Base-by-base conservation (phyloP, 2,797 vertebrate species). In the Thalassophryne amazonica region DNA sequence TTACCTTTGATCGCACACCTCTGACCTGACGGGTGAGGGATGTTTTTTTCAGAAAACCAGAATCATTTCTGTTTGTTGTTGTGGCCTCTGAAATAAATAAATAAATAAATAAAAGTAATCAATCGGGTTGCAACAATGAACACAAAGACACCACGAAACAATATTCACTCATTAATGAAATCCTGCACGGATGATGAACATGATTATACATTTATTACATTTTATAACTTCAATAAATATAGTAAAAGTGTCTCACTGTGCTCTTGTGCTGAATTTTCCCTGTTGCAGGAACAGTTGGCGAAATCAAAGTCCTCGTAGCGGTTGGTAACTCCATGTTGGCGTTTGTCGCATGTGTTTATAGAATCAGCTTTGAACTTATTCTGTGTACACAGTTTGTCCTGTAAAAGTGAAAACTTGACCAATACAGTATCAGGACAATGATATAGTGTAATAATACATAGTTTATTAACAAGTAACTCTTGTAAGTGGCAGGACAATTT, bases 331-430 rank as follows among this genome's bases (percentile, higher is more conserved):
- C 91, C 91, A 7, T 87, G 92, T 64, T 87, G 84, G 6, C 87
- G 79, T 65, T 90, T 93, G 16, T 91, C 90, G 65, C 85, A 90
- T 32, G 83, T 88, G 19, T 88, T 91, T 47, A 80, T 84, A 60
- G 89, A 92, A 54, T 96, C 89, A 32, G 92, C 86, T 70, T 95
- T 93, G 42, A 94, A 92, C 59, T 94, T 94, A 67, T 93, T 93
- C 24, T 92, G 93, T 55, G 89, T 88, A 0, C 94, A 93, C 46
- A 94, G 89, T 81, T 94, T 96, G 68, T 85, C 86, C 81, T 96
- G 89, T 91, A 85, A 70, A n/a, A n/a, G n/a, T n/a, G n/a, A n/a
- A n/a, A n/a, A n/a, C n/a, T n/a, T n/a, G n/a, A n/a, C n/a, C n/a
- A n/a, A n/a, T n/a, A n/a, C n/a, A n/a, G n/a, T n/a, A n/a, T n/a